These are phyloP conservation scores for Brachylomia viminalis DNA, from an alignment of 2,888 invertebrate species.

Conservation along the genomic window DNA sequence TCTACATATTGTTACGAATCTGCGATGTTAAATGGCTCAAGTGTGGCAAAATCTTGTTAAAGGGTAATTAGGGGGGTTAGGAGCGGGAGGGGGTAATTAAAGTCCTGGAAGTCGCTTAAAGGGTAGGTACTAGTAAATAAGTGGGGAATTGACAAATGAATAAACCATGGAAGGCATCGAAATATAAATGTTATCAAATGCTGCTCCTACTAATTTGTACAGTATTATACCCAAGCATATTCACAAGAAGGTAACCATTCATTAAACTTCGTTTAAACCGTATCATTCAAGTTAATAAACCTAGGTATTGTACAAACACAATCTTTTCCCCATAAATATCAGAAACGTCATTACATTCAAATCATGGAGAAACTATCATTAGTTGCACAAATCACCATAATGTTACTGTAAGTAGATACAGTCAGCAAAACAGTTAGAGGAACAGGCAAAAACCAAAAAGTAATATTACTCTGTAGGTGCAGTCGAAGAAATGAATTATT, in stretches of 20 bases:
- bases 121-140: neutral
- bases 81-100: no score
- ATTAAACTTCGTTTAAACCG: neutral
- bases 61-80: no score
- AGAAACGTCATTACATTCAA: constrained; percentile 44
- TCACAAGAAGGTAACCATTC: no score
- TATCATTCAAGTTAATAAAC: neutral
- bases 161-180: neutral
- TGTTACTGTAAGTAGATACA: constrained; percentile 44
- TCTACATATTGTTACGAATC: no score
- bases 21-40: neutral
- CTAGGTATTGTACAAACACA: constrained; percentile 21
- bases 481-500: neutral
- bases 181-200: neutral
- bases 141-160: neutral
- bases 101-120: neutral
- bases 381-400: constrained; percentile 36
- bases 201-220: no score
- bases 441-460: neutral
- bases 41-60: neutral
- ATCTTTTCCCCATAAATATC: constrained; percentile 23
- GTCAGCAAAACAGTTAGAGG: neutral
- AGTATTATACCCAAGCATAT: neutral
- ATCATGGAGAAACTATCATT: constrained; percentile 52
- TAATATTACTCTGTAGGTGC: neutral